These are phyloP conservation scores for Erebia aethiops DNA, from an alignment of 2,888 invertebrate species.

Conservation along the genomic window DNA sequence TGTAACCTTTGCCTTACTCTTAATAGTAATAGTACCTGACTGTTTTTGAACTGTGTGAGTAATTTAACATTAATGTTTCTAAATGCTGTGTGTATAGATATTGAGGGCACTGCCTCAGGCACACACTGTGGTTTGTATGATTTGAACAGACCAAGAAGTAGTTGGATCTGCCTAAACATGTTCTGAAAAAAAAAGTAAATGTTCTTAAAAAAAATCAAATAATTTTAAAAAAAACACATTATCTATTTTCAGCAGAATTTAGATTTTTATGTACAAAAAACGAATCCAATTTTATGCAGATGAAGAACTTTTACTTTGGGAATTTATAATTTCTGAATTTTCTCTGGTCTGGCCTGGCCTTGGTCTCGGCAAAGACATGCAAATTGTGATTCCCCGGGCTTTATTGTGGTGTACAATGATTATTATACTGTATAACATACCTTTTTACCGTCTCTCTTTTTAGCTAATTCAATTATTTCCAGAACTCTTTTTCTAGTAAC, in stretches of 20 bases:
- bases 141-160: conserved; percentile 71
- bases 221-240: background rate
- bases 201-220: background rate
- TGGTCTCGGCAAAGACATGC: too few relatives aligned
- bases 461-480: conserved; percentile 65
- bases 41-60: conserved; percentile 60
- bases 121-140: conserved; percentile 78
- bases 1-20: too few relatives aligned
- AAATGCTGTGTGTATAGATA: conserved; percentile 70
- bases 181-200: conserved; percentile 55
- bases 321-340: too few relatives aligned
- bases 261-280: too few relatives aligned
- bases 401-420: too few relatives aligned
- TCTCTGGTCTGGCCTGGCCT: too few relatives aligned
- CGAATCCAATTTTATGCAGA: too few relatives aligned
- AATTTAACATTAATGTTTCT: conserved; percentile 64
- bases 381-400: too few relatives aligned
- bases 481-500: conserved; percentile 69
- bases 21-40: conserved; percentile 55
- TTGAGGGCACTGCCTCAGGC: conserved; percentile 71
- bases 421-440: conserved; percentile 48
- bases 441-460: conserved; percentile 68
- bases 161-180: conserved; percentile 66
- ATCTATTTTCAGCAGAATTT: too few relatives aligned
- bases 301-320: too few relatives aligned